Evolutionary conservation across 2,888 invertebrate genomes (phyloP), one percentile per base, ranked within the genome.

Genomic region (Lamproptera curius): DNA sequence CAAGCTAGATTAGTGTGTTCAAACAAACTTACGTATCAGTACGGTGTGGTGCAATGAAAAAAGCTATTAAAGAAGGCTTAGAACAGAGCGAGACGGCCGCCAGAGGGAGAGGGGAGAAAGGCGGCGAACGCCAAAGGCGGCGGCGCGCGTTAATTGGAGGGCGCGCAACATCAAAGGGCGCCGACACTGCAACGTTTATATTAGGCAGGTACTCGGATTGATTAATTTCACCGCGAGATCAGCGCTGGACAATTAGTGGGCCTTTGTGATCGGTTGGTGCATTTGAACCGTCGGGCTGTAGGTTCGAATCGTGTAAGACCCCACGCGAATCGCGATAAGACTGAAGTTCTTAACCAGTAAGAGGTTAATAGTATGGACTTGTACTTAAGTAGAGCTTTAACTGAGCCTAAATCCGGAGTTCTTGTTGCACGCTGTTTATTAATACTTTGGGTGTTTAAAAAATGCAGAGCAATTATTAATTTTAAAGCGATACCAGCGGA

Each of bases 91-190:
- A 6, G 20, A 20, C 20, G 11, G 11, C 31, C 14, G 57, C 39
- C 58, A 33, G 57, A 59, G 55, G 6, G 60, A 48, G 61, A 61
- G 2, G 31, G 28, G 4, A 2, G n/a, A 40, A 23, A 10, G 70
- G 73, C 85, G 84, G 84, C 76, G 63, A 70, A 73, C 76, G 79
- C 81, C 81, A 85, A 87, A 87, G 86, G 86, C 85, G 76, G 74
- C 86, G 87, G 87, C 75, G 66, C 61, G 51, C 78, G 82, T 83
- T 87, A 87, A 87, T 87, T 87, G 87, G 87, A 84, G 84, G 75
- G 72, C 69, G 74, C 76, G 70, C 69, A 65, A 75, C 73, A 74
- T 84, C 86, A 87, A 87, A 87, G 80, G 63, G 54, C 66, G 73
- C 82, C 78, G 80, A 67, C 70, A 58, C 61, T 64, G 62, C 83